Evolutionary conservation across 2,113 vertebrate genomes (phyloP).

Genomic region (Vimba vimba): DNA sequence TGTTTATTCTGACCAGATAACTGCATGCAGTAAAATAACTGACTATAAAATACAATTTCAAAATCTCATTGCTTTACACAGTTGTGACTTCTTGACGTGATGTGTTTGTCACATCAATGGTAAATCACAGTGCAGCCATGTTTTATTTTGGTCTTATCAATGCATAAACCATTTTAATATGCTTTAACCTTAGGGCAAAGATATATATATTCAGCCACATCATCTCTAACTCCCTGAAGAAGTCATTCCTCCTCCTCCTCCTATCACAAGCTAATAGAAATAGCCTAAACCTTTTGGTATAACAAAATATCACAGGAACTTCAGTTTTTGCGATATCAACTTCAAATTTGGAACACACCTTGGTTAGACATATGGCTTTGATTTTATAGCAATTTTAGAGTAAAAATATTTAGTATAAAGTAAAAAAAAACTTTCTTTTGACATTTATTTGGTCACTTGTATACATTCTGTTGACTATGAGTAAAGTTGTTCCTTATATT

Average conservation of each 20-base stretch:
- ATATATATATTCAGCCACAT: not conserved
- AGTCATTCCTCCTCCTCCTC: not conserved
- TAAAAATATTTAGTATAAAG: no score
- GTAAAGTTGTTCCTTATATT: no score
- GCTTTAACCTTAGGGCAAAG: constrained; percentile 19
- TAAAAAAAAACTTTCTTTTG: no score
- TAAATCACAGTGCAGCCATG: constrained; percentile 11
- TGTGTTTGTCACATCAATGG: constrained; percentile 29
- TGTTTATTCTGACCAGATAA: not conserved
- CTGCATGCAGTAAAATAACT: constrained; percentile 5
- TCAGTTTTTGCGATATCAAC: no score
- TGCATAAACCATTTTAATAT: constrained; percentile 30
- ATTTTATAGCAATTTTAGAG: no score
- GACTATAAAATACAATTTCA: constrained; percentile 7
- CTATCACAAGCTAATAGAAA: not conserved
- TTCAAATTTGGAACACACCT: no score
- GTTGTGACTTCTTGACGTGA: not conserved
- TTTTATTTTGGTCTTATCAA: constrained; percentile 31
- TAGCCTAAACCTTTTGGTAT: not conserved
- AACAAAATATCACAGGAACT: no score
- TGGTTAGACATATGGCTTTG: no score
- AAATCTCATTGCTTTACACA: not conserved
- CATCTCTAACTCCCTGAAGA: constrained; percentile 16
- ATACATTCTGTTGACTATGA: no score
- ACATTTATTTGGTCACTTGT: no score